Evolutionary conservation across 1,140 invertebrate species (phyloP).

Genomic region (Pseudomyrmex flavicornis): DNA sequence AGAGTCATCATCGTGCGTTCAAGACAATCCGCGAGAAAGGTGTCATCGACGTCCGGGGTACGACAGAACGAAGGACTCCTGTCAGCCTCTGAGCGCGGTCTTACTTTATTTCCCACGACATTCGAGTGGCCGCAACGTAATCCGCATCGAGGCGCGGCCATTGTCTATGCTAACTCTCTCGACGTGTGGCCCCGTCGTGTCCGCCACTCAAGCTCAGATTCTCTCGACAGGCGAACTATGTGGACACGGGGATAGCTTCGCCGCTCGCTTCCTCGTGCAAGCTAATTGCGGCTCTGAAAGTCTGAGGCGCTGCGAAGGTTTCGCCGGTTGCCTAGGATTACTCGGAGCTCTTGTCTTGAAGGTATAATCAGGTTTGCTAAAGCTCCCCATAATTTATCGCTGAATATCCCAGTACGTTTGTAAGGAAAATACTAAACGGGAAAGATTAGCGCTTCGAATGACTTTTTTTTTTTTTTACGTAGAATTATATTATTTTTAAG

Average conservation of each 20-base stretch:
- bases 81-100: constrained; percentile 36
- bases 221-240: constrained; percentile 52
- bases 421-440: not conserved
- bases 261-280: constrained; percentile 38
- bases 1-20: constrained; percentile 54
- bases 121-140: constrained; percentile 56
- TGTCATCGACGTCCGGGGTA: constrained; percentile 57
- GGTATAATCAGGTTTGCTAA: constrained; percentile 54
- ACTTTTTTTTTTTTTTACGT: not conserved
- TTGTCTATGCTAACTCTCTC: constrained; percentile 62
- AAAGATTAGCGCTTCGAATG: constrained; percentile 4
- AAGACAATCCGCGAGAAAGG: constrained; percentile 59
- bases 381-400: constrained; percentile 38
- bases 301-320: constrained; percentile 53
- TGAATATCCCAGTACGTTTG: constrained; percentile 13
- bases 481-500: not conserved
- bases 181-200: constrained; percentile 51
- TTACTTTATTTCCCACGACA: constrained; percentile 69
- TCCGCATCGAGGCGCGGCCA: constrained; percentile 57
- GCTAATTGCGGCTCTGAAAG: constrained; percentile 64
- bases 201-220: constrained; percentile 54
- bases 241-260: constrained; percentile 32
- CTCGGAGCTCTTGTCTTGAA: constrained; percentile 49
- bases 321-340: constrained; percentile 55
- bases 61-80: constrained; percentile 57